Conservation (phyloP, 1,140 invertebrate genomes). For the Neelides sp. region DNA sequence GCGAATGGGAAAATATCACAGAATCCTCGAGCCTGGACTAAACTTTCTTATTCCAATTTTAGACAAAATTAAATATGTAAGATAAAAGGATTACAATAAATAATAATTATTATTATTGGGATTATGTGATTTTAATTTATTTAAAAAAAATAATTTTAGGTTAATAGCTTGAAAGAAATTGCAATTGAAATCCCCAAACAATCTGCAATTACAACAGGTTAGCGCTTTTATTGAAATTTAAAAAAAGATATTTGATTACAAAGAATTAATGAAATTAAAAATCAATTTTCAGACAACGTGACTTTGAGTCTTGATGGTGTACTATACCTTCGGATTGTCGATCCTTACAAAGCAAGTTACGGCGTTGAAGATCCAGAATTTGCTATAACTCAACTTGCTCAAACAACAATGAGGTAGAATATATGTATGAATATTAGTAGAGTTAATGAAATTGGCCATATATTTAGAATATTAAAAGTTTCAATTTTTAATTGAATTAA, state of each 20-base stretch:
- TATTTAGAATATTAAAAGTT: background rate
- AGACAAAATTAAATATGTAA: slow-evolving; percentile 92
- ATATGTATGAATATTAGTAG: background rate
- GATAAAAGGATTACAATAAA: no score
- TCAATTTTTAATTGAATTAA: slow-evolving; percentile 26
- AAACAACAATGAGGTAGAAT: slow-evolving; percentile 84
- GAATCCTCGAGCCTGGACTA: slow-evolving; percentile 84
- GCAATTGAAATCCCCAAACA: slow-evolving; percentile 98
- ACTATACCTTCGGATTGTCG: slow-evolving; percentile 81
- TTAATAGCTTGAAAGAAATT: slow-evolving; percentile 98
- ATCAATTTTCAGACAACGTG: slow-evolving; percentile 66
- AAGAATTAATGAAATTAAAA: slow-evolving; percentile 1
- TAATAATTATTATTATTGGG: no score
- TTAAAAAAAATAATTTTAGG: no score
- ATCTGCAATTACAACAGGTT: slow-evolving; percentile 84
- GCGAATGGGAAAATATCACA: slow-evolving; percentile 92
- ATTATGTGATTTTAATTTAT: no score
- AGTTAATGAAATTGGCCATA: background rate
- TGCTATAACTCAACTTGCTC: slow-evolving; percentile 95
- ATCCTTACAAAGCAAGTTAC: slow-evolving; percentile 93
- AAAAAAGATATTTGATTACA: slow-evolving; percentile 22
- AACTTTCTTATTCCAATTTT: slow-evolving; percentile 85
- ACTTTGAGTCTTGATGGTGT: slow-evolving; percentile 94
- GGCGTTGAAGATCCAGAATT: slow-evolving; percentile 99
- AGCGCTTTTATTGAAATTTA: slow-evolving; percentile 8